Conservation (phyloP, 2,113 vertebrate genomes). For the Crocuta crocuta region DNA sequence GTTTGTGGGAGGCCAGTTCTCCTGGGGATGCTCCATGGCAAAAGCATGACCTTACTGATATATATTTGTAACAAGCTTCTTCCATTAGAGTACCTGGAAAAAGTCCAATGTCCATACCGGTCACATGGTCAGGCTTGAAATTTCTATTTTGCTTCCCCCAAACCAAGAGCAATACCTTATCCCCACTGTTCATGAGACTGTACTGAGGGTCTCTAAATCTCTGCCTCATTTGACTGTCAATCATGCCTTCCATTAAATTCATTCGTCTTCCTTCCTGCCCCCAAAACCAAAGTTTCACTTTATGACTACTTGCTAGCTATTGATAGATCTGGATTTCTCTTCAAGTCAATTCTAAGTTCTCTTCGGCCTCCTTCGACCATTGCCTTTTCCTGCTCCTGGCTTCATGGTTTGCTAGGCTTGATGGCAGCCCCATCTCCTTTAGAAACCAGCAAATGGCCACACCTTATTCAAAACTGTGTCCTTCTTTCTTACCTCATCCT, state of each 20-base stretch:
- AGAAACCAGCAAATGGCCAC: background rate
- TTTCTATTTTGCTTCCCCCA: background rate
- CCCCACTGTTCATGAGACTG: background rate
- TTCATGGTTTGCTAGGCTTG: background rate
- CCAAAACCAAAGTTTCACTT: background rate
- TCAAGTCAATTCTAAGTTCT: background rate
- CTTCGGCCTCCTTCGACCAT: background rate
- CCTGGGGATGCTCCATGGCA: background rate
- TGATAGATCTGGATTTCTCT: background rate
- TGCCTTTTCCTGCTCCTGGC: background rate
- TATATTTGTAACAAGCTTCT: background rate
- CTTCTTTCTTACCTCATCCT: background rate
- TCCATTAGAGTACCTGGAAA: background rate
- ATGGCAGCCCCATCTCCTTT: background rate
- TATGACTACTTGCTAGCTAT: background rate
- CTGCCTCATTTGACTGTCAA: background rate
- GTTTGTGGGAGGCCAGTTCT: background rate
- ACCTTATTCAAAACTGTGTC: background rate
- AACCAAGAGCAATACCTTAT: background rate
- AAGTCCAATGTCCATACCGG: background rate
- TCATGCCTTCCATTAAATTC: background rate
- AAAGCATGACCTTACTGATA: background rate
- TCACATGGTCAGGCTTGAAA: background rate
- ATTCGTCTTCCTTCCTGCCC: background rate
- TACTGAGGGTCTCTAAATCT: background rate